These are phyloP conservation scores for Synodontis membranacea DNA, from an alignment of 2,113 vertebrate species.

Conservation along the genomic window DNA sequence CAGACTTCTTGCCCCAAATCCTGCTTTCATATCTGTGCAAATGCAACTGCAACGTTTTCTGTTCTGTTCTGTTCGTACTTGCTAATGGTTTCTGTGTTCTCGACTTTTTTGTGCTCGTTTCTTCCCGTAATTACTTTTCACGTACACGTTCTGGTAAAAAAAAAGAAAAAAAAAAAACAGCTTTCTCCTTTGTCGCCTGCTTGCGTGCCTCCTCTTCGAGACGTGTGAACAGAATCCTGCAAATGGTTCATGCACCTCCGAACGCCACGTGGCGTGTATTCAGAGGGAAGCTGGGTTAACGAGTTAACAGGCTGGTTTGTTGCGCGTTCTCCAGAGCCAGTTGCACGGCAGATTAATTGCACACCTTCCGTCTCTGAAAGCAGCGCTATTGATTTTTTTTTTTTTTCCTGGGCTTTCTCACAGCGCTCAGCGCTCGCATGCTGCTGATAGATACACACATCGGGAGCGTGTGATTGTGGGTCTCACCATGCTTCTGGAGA, in stretches of 20 bases:
- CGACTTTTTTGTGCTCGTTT: not conserved
- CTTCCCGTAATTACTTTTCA: not conserved
- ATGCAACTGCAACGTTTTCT: too few relatives aligned
- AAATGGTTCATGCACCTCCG: conserved; percentile 28
- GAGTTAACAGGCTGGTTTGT: conserved; percentile 52
- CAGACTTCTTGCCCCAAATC: not conserved
- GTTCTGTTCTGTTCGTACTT: not conserved
- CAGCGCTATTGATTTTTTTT: conserved; percentile 43
- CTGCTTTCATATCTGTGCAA: not conserved
- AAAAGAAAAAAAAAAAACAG: too few relatives aligned
- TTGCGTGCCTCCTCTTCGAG: conserved; percentile 10
- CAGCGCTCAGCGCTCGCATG: conserved; percentile 4
- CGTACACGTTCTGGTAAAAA: not conserved
- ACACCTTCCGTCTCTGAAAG: conserved; percentile 45
- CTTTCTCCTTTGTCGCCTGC: not conserved
- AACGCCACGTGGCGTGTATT: conserved; percentile 1
- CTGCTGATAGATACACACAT: conserved; percentile 10
- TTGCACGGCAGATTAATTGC: conserved; percentile 50
- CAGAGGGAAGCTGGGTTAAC: conserved; percentile 38
- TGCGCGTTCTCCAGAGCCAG: conserved; percentile 50
- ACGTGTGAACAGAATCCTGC: conserved; percentile 40
- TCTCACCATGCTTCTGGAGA: not conserved
- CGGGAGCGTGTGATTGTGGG: not conserved
- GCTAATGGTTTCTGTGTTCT: conserved; percentile 18
- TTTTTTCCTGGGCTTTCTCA: conserved; percentile 35